Evolutionary conservation across 2,888 invertebrate genomes (phyloP).

Genomic region (Cordilura impudica): DNA sequence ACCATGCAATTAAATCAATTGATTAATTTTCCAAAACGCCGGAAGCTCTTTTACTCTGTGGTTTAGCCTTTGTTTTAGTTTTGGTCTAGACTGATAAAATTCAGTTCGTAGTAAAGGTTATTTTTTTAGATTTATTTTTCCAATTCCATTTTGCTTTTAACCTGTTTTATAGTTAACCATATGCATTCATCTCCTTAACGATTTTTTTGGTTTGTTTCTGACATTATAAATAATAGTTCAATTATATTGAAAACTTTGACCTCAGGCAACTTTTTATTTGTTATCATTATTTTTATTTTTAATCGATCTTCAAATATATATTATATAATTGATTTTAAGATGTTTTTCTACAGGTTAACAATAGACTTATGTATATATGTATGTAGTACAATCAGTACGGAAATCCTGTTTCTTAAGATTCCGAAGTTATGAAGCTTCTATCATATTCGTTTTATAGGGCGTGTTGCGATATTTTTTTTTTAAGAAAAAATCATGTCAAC

Average conservation of each 20-base stretch:
- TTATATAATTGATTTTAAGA: too few relatives aligned
- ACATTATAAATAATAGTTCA: slow-evolving; percentile 22
- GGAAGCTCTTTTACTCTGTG: slow-evolving; percentile 44
- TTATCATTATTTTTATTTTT: not conserved
- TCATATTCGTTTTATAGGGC: too few relatives aligned
- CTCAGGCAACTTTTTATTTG: not conserved
- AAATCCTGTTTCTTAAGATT: too few relatives aligned
- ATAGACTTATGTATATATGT: too few relatives aligned
- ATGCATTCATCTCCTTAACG: too few relatives aligned
- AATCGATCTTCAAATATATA: too few relatives aligned
- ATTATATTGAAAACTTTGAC: slow-evolving; percentile 1
- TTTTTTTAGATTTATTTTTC: slow-evolving; percentile 1
- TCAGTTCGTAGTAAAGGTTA: slow-evolving; percentile 23
- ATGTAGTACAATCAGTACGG: too few relatives aligned
- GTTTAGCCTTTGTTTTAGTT: slow-evolving; percentile 21
- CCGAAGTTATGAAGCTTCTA: too few relatives aligned
- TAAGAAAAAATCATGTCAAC: too few relatives aligned
- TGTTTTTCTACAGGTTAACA: too few relatives aligned
- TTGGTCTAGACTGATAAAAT: slow-evolving; percentile 41
- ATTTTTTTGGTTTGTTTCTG: not conserved
- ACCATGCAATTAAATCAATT: slow-evolving; percentile 57
- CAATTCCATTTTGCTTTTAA: slow-evolving; percentile 8
- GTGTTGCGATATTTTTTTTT: too few relatives aligned
- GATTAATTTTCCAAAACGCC: slow-evolving; percentile 58
- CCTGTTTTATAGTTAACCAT: not conserved